Evolutionary conservation across 1,140 invertebrate species (phyloP), one percentile per base, ranked within the genome.

Genomic region (Hirudo medicinalis): DNA sequence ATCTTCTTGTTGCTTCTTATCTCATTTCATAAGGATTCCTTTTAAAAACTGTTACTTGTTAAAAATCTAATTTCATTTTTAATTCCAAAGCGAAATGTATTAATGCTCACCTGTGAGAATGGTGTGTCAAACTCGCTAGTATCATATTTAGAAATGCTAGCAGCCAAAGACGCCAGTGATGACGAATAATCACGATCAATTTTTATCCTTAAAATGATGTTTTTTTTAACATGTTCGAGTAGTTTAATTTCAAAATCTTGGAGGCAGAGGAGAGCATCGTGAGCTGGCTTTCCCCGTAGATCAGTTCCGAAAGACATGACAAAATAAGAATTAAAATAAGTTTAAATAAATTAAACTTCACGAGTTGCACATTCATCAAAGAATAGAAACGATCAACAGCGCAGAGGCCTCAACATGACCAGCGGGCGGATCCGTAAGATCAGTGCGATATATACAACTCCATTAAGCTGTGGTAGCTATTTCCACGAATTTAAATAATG

Each of bases 231-330:
- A 71, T 88, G 88, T 78, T 94, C 92, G 82, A 95, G 85, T 15
- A 95, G 86, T 72, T 90, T 86, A 40, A 95, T 86, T 81, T 95
- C 92, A 17, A 91, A 90, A 80, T 96, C 92, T 82, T 94, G 91
- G 27, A 92, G 85, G 25, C 86, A 86, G 40, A 94, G 84, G 69
- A 94, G 82, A 71, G 91, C 91, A 80, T 93, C 91, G 79, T 94
- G 91, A 71, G 84, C 84, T 25, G 75, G 73, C 71, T 79, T 79
- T 55, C 90, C 89, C 80, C 91, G 89, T 43, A 91, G 85, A 77
- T 87, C 88, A 75, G 87, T 87, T 63, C 89, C 90, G 81, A 92
- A 93, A 72, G 90, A 90, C 91, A 94, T 94, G 57, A 63, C 43
- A 17, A 49, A 49, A 17, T 49, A 17, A 25, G 29, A 76, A 40